Evolutionary conservation across 2,113 vertebrate species (phyloP), one percentile per base, ranked within the genome.

Genomic region (Felis chaus): DNA sequence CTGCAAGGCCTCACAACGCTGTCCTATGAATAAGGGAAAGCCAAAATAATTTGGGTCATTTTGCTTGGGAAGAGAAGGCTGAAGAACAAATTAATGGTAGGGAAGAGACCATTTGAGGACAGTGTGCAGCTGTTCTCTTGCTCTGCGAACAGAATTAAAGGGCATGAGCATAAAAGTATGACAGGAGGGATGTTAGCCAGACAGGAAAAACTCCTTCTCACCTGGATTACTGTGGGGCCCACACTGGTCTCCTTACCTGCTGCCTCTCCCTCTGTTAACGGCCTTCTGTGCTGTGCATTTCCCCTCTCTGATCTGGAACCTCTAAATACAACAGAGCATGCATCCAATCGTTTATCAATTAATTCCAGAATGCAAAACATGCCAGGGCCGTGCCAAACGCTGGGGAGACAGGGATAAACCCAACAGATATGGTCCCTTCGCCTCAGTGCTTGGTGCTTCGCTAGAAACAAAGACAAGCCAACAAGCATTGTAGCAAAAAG

Each of bases 41-140:
- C 90, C 68, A 61, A 31, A 33, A n/a, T 76, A 45, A 94, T 92
- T 19, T 88, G 84, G 96, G 90, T 65, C 90, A 79, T 96, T 95
- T 57, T 86, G 82, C 82, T 88, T 27, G 78, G 90, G 80, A 79
- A 96, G 86, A 48, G 79, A 90, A 95, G 93, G 86, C 88, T 48
- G 81, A 57, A 81, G 76, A 89, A 69, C 61, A 96, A 82, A 84
- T 76, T 57, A 92, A 92, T 8, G 50, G 93, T 1, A n/a, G 41
- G 36, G 63, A 27, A 87, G 74, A 86, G 91, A 89, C 76, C 15
- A 21, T 63, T 0, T 61, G 92, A 95, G 89, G 92, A 81, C 50
- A 66, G 55, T 33, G 1, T 19, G 69, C 97, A 96, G 91, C 94
- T 97, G 84, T 80, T 83, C 94, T 91, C 68, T 89, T 68, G 68